A percentile compares a stretch with the other conserved stretches of the same genome.
These are phyloP conservation scores for Heteromurus nitidus DNA, from an alignment of 2,888 invertebrate genomes.

Conservation along the genomic window DNA sequence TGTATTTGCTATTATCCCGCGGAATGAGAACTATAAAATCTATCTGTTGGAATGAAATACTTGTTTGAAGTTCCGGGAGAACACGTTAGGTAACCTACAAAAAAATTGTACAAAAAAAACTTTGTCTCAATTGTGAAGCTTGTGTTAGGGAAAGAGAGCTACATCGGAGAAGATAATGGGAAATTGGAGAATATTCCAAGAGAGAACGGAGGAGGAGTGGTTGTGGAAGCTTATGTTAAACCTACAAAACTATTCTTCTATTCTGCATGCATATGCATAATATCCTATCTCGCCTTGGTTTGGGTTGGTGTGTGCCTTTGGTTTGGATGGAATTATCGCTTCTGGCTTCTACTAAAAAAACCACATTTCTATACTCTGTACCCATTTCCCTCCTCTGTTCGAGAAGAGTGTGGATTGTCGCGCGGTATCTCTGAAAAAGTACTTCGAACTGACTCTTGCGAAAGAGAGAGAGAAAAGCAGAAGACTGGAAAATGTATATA, in stretches of 20 bases:
- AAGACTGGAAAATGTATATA: too few relatives aligned
- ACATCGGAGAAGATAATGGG: constrained; percentile 20
- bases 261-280: constrained; percentile 7
- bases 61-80: background rate
- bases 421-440: too few relatives aligned
- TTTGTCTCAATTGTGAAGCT: too few relatives aligned
- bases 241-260: constrained; percentile 9
- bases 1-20: too few relatives aligned
- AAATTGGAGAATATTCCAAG: constrained; percentile 12
- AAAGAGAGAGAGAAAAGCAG: too few relatives aligned
- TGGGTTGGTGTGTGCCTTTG: background rate
- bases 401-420: too few relatives aligned
- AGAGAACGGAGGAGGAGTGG: background rate
- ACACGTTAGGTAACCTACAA: background rate
- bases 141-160: too few relatives aligned
- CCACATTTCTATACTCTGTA: constrained; percentile 30
- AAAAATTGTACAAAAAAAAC: too few relatives aligned
- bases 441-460: too few relatives aligned
- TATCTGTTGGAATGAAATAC: background rate
- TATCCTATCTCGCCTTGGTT: constrained; percentile 19
- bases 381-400: background rate
- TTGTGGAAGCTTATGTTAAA: background rate
- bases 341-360: constrained; percentile 39
- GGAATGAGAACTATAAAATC: background rate
- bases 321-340: constrained; percentile 47